phyloP scores from a whole-genome alignment of 2,888 invertebrate genomes.

The Euzophera pinguis region DNA sequence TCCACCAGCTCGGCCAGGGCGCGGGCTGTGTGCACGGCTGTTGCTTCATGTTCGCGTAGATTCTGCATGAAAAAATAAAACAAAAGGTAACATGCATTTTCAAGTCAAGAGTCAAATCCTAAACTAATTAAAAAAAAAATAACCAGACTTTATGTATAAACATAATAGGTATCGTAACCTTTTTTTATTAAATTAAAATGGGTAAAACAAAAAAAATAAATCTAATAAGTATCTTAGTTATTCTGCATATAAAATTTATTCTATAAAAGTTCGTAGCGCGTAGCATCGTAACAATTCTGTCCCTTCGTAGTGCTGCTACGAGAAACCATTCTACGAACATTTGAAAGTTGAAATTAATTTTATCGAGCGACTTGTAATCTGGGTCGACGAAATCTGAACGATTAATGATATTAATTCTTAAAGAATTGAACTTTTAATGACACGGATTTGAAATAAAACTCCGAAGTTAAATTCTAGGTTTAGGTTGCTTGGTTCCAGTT shows the following conservation, averaged over 20 bases:
- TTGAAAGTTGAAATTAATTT: slow-evolving; percentile 21
- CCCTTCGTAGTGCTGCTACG: background rate
- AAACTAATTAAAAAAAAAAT: no score
- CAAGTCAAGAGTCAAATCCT: no score
- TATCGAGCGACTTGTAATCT: slow-evolving; percentile 21
- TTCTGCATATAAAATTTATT: background rate
- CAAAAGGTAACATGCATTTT: no score
- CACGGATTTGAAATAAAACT: slow-evolving; percentile 15
- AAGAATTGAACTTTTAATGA: slow-evolving; percentile 7
- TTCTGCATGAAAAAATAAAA: slow-evolving; percentile 43
- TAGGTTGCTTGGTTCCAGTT: no score
- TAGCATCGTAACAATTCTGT: background rate
- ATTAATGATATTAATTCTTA: slow-evolving; percentile 16
- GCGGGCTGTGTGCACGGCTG: slow-evolving; percentile 65
- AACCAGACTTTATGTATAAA: no score
- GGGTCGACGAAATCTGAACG: slow-evolving; percentile 17
- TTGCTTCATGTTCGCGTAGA: slow-evolving; percentile 63
- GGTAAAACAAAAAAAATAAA: no score
- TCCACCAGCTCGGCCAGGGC: slow-evolving; percentile 69
- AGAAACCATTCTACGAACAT: background rate
- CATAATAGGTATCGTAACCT: no score
- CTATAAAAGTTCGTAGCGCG: background rate
- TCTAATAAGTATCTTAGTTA: no score
- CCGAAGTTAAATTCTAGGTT: background rate
- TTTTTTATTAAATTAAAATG: no score